Base-by-base conservation (phyloP, 1,140 invertebrate genomes). In the Odontomachus brunneus region DNA sequence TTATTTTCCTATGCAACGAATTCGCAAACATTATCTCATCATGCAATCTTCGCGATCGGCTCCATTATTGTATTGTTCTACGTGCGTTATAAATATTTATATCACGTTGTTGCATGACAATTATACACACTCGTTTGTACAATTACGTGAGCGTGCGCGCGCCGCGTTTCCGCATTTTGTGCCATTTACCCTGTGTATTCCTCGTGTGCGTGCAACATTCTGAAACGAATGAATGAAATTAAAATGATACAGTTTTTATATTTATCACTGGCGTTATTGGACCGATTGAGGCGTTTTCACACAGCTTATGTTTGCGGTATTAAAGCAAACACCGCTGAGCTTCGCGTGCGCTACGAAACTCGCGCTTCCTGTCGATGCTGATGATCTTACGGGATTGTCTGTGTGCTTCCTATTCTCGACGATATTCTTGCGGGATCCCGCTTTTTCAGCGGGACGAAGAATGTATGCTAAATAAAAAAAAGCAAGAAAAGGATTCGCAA, bases 291-390 rank as follows among this genome's bases (percentile, higher is more conserved):
- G 59, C 63, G 26, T 62, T 82, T 69, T 63, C 44, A 48, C 75
- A 26, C 48, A 51, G 49, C 22, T 78, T 24, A 67, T n/a, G 62
- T 81, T 66, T 75, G 33, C 22, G 26, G n/a, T 48, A 71, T 82
- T 71, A 75, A 76, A 65, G 67, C 48, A 19, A 85, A 51, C 19
- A 22, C 24, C 72, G 51, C 19, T 24, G 49, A 19, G 48, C 55
- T 84, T 90, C 85, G 89, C 89, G 89, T 91, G 88, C 78, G 85
- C 83, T 38, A 85, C 74, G 84, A 89, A 88, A 84, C 89, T 91
- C 88, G 84, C 85, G 82, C 85, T 90, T 91, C 87, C 90, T 89
- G 82, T 22, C 51, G 48, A 88, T 88, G 84, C 72, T 85, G 88
- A 90, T 89, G 69, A 89, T 87, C 88, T 83, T 80, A 82, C 76